These are phyloP conservation scores for Pachydiplax longipennis DNA, from an alignment of 2,888 invertebrate species.

Conservation along the genomic window DNA sequence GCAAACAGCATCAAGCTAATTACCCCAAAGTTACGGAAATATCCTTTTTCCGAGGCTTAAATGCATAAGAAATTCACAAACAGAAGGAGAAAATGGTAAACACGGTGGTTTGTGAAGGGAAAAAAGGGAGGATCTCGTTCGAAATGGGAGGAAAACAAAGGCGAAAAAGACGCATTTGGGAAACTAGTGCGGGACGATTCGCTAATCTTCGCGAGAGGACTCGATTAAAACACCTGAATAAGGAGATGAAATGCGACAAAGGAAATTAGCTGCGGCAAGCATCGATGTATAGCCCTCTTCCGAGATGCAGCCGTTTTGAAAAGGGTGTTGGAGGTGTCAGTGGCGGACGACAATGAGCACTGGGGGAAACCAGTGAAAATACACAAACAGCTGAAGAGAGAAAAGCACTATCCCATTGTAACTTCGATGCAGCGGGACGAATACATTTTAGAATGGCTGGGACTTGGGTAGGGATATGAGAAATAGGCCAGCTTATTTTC, in stretches of 20 bases:
- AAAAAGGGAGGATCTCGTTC: neutral
- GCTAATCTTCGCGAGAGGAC: neutral
- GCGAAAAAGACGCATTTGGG: neutral
- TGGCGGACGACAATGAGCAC: neutral
- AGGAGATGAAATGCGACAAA: neutral
- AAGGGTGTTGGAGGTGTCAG: neutral
- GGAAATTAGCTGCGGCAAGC: neutral
- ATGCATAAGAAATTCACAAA: slow-evolving; percentile 38
- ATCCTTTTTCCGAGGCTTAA: neutral
- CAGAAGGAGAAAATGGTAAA: neutral
- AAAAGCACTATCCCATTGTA: too few species aligned
- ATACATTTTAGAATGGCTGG: too few species aligned
- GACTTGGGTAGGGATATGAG: too few species aligned
- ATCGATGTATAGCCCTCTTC: neutral
- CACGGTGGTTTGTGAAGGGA: neutral
- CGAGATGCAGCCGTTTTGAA: neutral
- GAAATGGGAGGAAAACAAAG: neutral
- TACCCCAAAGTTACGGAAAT: slow-evolving; percentile 30
- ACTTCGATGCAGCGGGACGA: too few species aligned
- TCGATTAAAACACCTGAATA: neutral
- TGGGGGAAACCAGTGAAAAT: neutral
- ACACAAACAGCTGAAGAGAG: too few species aligned
- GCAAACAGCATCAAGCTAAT: slow-evolving; percentile 44
- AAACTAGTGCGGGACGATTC: neutral
- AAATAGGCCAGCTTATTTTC: too few species aligned